These are phyloP conservation scores for Pipistrellus pipistrellus DNA, from an alignment of 2,797 vertebrate species.

Conservation along the genomic window DNA sequence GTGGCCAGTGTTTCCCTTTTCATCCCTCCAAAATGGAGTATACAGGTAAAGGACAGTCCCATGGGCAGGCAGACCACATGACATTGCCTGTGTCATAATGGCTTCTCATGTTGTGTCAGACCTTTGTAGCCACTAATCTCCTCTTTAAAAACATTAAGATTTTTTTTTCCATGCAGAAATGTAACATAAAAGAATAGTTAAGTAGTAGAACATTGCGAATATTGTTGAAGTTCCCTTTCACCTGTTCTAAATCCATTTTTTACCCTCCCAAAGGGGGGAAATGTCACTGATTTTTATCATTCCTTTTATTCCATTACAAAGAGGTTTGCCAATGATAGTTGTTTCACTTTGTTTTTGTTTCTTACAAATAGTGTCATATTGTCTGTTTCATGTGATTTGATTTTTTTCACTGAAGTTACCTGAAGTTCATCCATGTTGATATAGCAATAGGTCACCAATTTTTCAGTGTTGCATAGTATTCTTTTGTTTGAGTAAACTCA, in stretches of 20 bases:
- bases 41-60: neutral
- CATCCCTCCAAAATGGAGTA: neutral
- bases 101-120: neutral
- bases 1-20: neutral
- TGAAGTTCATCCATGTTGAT: neutral
- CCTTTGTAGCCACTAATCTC: neutral
- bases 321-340: neutral
- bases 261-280: neutral
- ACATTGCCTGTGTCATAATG: neutral
- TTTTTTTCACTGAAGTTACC: neutral
- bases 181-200: neutral
- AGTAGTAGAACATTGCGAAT: neutral
- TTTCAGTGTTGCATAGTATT: neutral
- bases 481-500: neutral
- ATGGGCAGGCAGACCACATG: too few relatives aligned
- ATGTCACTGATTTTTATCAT: neutral
- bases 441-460: neutral
- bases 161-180: neutral
- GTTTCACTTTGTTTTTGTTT: neutral
- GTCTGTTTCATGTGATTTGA: neutral
- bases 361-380: neutral
- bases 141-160: conserved; percentile 25
- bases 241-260: neutral
- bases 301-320: neutral
- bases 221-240: neutral